Percentiles rank a stretch among this genome's conserved stretches.
Conservation (phyloP, 2,888 invertebrate genomes). For the Netelia inedita region DNA sequence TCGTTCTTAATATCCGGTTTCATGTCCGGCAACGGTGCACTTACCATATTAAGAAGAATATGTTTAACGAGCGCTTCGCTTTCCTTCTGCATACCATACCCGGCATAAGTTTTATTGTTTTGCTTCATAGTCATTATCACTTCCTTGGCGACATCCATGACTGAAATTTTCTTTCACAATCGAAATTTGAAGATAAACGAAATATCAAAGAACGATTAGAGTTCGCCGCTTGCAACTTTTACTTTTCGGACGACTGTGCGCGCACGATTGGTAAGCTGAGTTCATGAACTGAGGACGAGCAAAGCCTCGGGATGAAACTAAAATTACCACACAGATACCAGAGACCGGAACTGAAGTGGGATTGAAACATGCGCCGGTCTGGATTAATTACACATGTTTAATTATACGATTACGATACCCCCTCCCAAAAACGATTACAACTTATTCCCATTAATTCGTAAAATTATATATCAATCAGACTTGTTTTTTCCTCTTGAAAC, state of each 20-base stretch:
- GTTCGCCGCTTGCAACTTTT: not conserved
- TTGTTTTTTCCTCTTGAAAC: constrained; percentile 1
- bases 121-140: constrained; percentile 80
- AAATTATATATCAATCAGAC: not conserved
- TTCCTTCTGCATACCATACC: constrained; percentile 82
- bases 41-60: constrained; percentile 82
- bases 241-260: constrained; percentile 45
- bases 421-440: not conserved
- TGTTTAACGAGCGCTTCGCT: constrained; percentile 81
- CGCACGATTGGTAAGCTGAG: constrained; percentile 78
- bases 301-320: constrained; percentile 83
- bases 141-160: constrained; percentile 81
- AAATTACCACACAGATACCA: constrained; percentile 80
- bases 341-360: constrained; percentile 52
- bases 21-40: constrained; percentile 79
- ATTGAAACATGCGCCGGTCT: constrained; percentile 31
- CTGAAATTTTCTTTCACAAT: constrained; percentile 12
- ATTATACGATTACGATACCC: constrained; percentile 15
- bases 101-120: constrained; percentile 77
- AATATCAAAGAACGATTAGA: constrained; percentile 4
- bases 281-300: constrained; percentile 79
- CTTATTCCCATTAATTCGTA: not conserved
- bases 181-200: not conserved
- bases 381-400: constrained; percentile 25
- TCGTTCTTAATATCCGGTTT: constrained; percentile 79